Evolutionary conservation across 2,888 invertebrate species (phyloP).

Genomic region (Tetanocera ferruginea): DNA sequence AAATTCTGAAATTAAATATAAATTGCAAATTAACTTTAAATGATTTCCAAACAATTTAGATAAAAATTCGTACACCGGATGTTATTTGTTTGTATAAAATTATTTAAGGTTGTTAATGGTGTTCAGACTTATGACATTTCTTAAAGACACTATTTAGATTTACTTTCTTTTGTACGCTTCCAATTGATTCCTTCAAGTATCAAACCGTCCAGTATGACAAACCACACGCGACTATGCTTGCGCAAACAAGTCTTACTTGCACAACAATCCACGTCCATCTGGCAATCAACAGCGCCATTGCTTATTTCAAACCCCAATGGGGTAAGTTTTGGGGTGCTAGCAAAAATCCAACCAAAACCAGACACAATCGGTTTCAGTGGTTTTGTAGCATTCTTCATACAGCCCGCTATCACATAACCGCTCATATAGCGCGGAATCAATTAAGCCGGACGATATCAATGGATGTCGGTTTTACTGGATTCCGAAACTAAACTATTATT

Average conservation of each 20-base stretch:
- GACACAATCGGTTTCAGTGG: conserved; percentile 9
- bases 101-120: too few relatives aligned
- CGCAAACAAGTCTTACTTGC: background rate
- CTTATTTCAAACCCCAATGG: background rate
- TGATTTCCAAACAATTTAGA: background rate
- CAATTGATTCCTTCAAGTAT: background rate
- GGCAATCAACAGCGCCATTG: background rate
- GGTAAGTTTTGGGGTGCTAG: background rate
- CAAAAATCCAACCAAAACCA: conserved; percentile 7
- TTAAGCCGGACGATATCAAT: conserved; percentile 24
- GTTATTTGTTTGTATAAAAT: too few relatives aligned
- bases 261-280: background rate
- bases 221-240: conserved; percentile 15
- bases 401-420: background rate
- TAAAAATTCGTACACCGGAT: background rate
- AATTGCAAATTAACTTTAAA: background rate
- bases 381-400: background rate
- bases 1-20: background rate
- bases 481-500: background rate
- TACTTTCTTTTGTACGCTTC: too few relatives aligned
- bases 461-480: background rate
- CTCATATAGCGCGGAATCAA: background rate
- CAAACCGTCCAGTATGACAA: conserved; percentile 9
- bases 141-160: too few relatives aligned
- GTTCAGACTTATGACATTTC: too few relatives aligned